Percentiles rank a stretch among this genome's conserved stretches.
phyloP scores from a whole-genome alignment of 2,888 invertebrate species.

The Archaeoteleia sp. region DNA sequence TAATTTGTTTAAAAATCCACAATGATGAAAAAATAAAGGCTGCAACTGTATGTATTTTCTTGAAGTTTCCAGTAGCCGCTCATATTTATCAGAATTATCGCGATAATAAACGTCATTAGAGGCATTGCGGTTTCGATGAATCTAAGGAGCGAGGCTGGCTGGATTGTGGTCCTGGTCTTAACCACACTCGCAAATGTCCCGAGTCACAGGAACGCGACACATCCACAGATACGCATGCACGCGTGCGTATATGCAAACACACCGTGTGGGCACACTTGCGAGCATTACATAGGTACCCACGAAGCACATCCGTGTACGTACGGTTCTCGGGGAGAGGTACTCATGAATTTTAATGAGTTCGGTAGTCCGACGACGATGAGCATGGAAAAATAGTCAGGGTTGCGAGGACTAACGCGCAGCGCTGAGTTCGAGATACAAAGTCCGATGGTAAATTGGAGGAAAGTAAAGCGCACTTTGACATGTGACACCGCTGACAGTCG shows the following conservation, averaged over 20 bases:
- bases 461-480: constrained; percentile 7
- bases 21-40: too few relatives aligned
- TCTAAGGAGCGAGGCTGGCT: constrained; percentile 27
- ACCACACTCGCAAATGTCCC: constrained; percentile 44
- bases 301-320: constrained; percentile 49
- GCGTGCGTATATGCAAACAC: constrained; percentile 31
- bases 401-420: constrained; percentile 44
- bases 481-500: neutral
- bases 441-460: constrained; percentile 10
- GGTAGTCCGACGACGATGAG: constrained; percentile 57
- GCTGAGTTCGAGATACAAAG: constrained; percentile 37
- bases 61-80: constrained; percentile 21
- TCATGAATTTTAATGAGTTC: constrained; percentile 64
- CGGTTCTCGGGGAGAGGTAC: constrained; percentile 49
- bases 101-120: constrained; percentile 56
- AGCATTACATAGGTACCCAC: constrained; percentile 43
- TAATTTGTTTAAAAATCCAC: too few relatives aligned
- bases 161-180: constrained; percentile 49
- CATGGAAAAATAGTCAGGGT: constrained; percentile 53
- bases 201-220: constrained; percentile 26
- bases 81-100: constrained; percentile 40
- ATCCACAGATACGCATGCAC: constrained; percentile 8
- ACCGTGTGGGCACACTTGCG: constrained; percentile 38
- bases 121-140: constrained; percentile 41
- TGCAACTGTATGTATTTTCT: neutral